These are phyloP conservation scores for Hipposideros armiger DNA, from an alignment of 2,113 vertebrate species.

Conservation along the genomic window DNA sequence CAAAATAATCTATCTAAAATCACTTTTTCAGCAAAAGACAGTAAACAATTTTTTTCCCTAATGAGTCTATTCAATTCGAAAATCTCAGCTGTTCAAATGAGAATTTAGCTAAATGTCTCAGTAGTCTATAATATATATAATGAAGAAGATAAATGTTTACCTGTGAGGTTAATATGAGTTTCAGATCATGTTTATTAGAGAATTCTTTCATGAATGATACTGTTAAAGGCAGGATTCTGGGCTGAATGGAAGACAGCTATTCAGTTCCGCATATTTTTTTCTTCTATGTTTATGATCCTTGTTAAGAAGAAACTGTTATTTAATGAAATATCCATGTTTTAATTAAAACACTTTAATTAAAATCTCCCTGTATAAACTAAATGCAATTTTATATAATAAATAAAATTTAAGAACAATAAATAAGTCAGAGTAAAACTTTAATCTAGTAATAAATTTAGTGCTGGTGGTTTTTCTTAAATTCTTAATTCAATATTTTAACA, in stretches of 20 bases:
- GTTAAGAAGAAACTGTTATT: background rate
- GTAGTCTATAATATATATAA: background rate
- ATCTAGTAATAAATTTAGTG: background rate
- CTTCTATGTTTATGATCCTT: background rate
- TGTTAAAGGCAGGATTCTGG: background rate
- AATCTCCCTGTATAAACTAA: background rate
- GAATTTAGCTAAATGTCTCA: background rate
- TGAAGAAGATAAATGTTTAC: background rate
- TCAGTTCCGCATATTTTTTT: background rate
- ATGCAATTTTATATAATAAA: background rate
- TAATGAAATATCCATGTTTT: background rate
- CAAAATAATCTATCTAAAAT: background rate
- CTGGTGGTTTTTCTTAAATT: background rate
- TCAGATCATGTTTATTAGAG: background rate
- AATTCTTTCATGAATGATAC: background rate
- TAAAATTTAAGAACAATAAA: background rate
- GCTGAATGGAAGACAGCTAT: background rate
- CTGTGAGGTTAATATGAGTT: slow-evolving; percentile 13
- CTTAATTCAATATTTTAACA: slow-evolving; percentile 20
- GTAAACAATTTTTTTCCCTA: background rate
- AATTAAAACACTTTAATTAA: slow-evolving; percentile 1
- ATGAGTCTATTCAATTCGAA: background rate
- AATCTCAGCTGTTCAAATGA: background rate
- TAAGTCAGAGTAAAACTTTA: background rate
- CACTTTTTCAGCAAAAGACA: slow-evolving; percentile 17